Base-by-base conservation (phyloP, 1,140 invertebrate genomes). In the Sarcophaga bullata region DNA sequence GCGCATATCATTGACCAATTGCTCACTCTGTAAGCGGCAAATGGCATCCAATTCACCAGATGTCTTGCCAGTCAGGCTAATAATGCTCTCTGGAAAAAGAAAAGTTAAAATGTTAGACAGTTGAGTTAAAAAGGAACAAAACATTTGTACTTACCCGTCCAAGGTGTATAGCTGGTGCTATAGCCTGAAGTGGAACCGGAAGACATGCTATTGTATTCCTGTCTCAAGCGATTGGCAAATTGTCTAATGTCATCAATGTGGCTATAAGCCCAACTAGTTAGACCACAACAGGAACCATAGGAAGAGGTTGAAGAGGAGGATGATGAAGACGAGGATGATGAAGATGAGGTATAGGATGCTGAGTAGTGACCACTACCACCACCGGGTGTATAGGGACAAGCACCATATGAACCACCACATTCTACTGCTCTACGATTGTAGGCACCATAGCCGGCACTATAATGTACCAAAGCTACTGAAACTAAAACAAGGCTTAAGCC, bases 1-100 rank as follows among this genome's bases (percentile, higher is more conserved):
- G 5, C 84, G 83, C 87, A 90, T 87, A 73, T 90, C 86, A 3
- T 81, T 80, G 6, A 90, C 84, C 80, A 90, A 80, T 73, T 90
- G 82, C n/a, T 86, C 85, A 8, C 84, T 84, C 9, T 85, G 81
- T 47, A 85, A 81, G 13, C 81, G 80, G 25, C 84, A 84, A 6
- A 90, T 48, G 0, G 82, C 83, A 73, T 90, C 86, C 80, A 90
- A 47, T 37, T 90, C 86, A 5, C 75, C 58, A 0, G 82, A 49
- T 9, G 80, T 86, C 49, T 85, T 90, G 7, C 88, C 87, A 49
- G 82, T 86, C 1, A 90, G 62, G 47, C 85, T 82, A 15, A 86
- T 80, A 11, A 89, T 86, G 8, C 85, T 85, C 10, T 84, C 88
- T 90, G 13, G 0, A 82, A 73, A 4, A 49, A 49, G 17, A 49